Percentiles rank a stretch among this genome's conserved stretches.
phyloP scores from a whole-genome alignment of 2,888 invertebrate species.

The Epiperipatus broadwayi region DNA sequence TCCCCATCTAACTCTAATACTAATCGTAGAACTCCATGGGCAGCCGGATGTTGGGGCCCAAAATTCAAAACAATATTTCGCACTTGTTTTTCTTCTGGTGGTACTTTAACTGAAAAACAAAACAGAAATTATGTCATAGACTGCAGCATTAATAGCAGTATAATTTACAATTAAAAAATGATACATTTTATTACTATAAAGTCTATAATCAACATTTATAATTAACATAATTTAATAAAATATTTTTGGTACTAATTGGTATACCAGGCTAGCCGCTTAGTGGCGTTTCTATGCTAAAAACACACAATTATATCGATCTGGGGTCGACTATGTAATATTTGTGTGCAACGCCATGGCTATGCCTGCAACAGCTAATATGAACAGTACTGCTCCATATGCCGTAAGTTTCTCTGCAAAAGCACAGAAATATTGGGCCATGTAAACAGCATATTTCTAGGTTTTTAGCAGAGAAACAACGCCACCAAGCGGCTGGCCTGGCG shows the following conservation, averaged over 20 bases:
- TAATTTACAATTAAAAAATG: conserved; percentile 1
- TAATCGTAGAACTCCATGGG: conserved; percentile 71
- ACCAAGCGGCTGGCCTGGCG: no score
- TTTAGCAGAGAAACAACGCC: no score
- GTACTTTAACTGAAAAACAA: conserved; percentile 22
- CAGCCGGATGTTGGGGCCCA: conserved; percentile 85
- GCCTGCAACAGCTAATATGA: no score
- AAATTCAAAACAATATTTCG: conserved; percentile 71
- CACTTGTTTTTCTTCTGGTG: conserved; percentile 53
- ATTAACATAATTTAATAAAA: neutral
- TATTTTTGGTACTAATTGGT: neutral
- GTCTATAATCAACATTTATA: neutral
- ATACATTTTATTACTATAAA: neutral
- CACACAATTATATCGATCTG: no score
- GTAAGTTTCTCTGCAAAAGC: no score
- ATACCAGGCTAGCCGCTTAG: neutral
- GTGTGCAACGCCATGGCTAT: no score
- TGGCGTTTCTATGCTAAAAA: no score
- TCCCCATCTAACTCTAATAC: conserved; percentile 70
- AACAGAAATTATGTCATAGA: neutral
- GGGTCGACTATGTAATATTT: no score
- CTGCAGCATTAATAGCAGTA: neutral
- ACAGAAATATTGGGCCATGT: no score
- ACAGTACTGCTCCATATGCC: no score
- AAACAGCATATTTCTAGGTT: no score